Base-by-base conservation (phyloP, 2,797 vertebrate genomes). In the Silurus lanzhouensis region DNA sequence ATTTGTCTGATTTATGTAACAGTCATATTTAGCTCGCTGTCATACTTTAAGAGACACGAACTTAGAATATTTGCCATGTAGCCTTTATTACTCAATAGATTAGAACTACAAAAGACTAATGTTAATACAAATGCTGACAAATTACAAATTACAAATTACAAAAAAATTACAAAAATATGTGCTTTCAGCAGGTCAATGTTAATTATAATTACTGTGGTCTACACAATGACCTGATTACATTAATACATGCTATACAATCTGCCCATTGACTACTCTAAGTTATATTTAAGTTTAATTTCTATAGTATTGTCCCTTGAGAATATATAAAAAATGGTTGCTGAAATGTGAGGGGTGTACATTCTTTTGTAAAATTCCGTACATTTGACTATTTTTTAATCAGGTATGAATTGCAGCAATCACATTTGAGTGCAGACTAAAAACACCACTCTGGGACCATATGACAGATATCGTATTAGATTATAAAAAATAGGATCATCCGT, bases 1-100 rank as follows among this genome's bases (percentile, higher is more conserved):
- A 61, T 22, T 79, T 72, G 75, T 75, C 14, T 67, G 70, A 75
- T 84, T 87, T 87, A 84, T 87, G 27, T 84, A 87, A 87, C 60
- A n/a, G 60, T 68, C 77, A 55, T 27, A 67, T 87, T 87, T 67
- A 81, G n/a, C 81, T 83, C 20, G 63, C 74, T 66, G 55, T 83
- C 74, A 52, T 70, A 78, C 81, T 83, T 64, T 17, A 52, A 75
- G 61, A 79, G 38, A 83, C 58, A 71, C 67, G 46, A 46, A 70
- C 58, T 44, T 84, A 46, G 44, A 84, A 12, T 4, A 2, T 48
- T 58, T 61, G 48, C 55, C 38, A 60, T 48, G 27, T 74, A 85
- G 83, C 83, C 52, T 78, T 66, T 63, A 20, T 61, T 79, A 64
- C 3, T 44, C 52, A 81, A 6, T 19, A 31, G 22, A 46, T 13